Evolutionary conservation across 2,113 vertebrate genomes (phyloP), one percentile per base, ranked within the genome.

Genomic region (Rhinichthys klamathensis): DNA sequence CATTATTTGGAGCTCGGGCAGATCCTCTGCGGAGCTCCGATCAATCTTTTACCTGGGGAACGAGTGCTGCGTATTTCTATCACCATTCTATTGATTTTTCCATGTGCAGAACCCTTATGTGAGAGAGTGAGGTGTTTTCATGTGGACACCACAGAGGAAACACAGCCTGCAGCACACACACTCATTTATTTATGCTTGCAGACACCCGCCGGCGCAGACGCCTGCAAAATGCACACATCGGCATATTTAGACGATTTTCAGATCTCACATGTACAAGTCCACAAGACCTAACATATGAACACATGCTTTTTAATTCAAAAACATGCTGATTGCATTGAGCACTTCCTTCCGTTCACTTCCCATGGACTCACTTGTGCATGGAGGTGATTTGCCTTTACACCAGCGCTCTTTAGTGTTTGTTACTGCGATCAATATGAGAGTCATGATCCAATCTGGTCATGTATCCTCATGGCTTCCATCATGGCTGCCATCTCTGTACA

Each of bases 81-180:
- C 93, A 93, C 92, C 90, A 91, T 91, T 87, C 58, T 93, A 95
- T 95, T 92, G 94, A 95, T 95, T 94, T 94, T 93, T 92, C 92
- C 89, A 90, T 93, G 92, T 92, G 89, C 91, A 91, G 87, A 86
- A 83, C 91, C 89, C 88, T 92, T 90, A 90, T 93, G 86, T 91
- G 89, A 81, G 82, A 84, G 91, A 91, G 90, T 89, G 90, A 38
- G 76, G 90, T 90, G 91, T 93, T 93, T 92, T 92, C 92, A 90
- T 91, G 87, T 89, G 91, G 92, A 89, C 79, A 58, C 83, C 87
- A 75, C 88, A 92, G 85, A 82, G 86, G 89, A 86, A 91, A 89
- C 87, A 86, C 88, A 88, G 93, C 92, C 92, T 91, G 89, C 89
- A 93, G 92, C 90, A 60, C 87, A 86, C 80, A 87, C 89, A 87